phyloP scores from a whole-genome alignment of 35 echinoderm and acorn worm genomes.

The Heliocidaris erythrogramma region DNA sequence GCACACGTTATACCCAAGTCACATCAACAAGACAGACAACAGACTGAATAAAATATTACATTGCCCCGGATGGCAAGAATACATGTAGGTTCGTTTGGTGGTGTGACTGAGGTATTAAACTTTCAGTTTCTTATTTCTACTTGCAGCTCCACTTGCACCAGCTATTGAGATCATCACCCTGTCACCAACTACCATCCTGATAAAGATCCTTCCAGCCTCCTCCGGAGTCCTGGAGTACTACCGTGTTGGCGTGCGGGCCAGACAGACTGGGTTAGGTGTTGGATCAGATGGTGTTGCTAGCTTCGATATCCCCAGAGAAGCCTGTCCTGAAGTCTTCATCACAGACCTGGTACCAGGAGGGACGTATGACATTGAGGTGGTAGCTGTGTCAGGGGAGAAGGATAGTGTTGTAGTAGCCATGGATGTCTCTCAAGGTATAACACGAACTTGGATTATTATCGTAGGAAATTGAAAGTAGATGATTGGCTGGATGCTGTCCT shows the following conservation, averaged over 20 bases:
- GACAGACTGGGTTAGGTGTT: conserved; percentile 19
- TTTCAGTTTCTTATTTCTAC: not conserved
- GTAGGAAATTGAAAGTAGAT: no score
- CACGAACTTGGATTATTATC: not conserved
- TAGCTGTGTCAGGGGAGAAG: not conserved
- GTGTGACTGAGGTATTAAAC: no score
- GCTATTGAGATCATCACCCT: not conserved
- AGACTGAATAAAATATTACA: no score
- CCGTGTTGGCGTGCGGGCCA: not conserved
- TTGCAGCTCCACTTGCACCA: conserved; percentile 37
- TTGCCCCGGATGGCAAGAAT: no score
- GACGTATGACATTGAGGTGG: conserved; percentile 40
- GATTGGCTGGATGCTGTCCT: not conserved
- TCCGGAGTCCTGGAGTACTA: conserved; percentile 37
- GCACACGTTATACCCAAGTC: no score
- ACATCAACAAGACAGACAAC: no score
- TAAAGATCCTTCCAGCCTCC: conserved; percentile 2
- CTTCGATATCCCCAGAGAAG: conserved; percentile 43
- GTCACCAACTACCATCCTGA: not conserved
- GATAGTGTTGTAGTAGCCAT: not conserved
- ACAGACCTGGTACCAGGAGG: conserved; percentile 49
- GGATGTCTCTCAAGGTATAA: conserved; percentile 19
- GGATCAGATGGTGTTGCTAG: not conserved
- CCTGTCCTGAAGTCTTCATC: conserved; percentile 50
- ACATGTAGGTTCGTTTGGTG: no score